A percentile compares a stretch with the other conserved stretches of the same genome.
Evolutionary conservation across 1,140 invertebrate genomes (phyloP).

Genomic region (Ctenoplectra terminalis): DNA sequence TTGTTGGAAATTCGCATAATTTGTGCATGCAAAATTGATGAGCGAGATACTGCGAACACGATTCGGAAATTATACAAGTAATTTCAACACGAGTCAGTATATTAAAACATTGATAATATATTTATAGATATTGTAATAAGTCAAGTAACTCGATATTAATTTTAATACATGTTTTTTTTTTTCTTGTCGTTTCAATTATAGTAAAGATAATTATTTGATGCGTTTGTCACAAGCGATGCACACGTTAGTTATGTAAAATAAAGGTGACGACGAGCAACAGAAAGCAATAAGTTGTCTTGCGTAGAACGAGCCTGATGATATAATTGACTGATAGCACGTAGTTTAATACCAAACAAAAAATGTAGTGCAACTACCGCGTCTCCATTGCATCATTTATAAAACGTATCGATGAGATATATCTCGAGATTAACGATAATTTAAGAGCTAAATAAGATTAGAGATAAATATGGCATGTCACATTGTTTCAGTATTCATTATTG

Average conservation of each 20-base stretch:
- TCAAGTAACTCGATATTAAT: background rate
- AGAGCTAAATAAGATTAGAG: background rate
- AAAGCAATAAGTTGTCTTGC: conserved; percentile 58
- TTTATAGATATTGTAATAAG: background rate
- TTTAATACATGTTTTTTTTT: background rate
- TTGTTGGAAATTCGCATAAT: background rate
- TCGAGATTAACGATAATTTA: background rate
- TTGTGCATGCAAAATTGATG: background rate
- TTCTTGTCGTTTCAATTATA: background rate
- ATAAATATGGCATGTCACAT: background rate
- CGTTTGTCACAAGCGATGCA: background rate
- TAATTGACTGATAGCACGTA: conserved; percentile 60
- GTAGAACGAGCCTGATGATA: conserved; percentile 35
- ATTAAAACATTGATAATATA: background rate
- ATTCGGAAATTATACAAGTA: conserved; percentile 1
- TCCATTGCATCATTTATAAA: background rate
- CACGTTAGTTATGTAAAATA: background rate
- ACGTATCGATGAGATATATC: background rate
- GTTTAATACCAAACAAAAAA: conserved; percentile 23
- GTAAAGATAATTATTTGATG: background rate
- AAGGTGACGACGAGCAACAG: conserved; percentile 33
- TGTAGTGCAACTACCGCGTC: background rate
- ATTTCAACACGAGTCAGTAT: background rate
- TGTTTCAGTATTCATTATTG: background rate
- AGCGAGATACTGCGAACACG: background rate